phyloP scores from a whole-genome alignment of 2,888 invertebrate genomes.

The Eumerus sabulonum region DNA sequence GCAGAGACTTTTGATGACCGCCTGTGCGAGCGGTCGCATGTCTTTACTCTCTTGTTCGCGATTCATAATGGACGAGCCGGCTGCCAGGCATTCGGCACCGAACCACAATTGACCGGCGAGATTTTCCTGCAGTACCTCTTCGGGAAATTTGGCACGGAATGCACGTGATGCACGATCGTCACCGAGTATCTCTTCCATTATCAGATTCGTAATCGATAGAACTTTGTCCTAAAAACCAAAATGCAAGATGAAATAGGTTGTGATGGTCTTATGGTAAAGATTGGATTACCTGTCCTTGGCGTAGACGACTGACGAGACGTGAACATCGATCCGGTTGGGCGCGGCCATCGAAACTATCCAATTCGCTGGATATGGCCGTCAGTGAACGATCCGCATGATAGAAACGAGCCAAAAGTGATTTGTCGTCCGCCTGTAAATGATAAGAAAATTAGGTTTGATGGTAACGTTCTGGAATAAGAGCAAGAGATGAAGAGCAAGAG shows the following conservation, averaged over 20 bases:
- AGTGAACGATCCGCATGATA: constrained; percentile 98
- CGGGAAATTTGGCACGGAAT: constrained; percentile 98
- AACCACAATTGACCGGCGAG: constrained; percentile 99
- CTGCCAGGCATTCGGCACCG: constrained; percentile 99
- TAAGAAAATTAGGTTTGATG: background rate
- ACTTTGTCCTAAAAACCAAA: constrained; percentile 88
- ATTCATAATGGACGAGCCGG: constrained; percentile 99
- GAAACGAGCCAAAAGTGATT: constrained; percentile 95
- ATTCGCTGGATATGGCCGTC: constrained; percentile 95
- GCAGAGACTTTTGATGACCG: constrained; percentile 97
- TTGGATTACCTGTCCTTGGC: constrained; percentile 90
- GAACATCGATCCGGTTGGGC: constrained; percentile 99
- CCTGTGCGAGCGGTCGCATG: constrained; percentile 97
- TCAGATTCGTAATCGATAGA: constrained; percentile 93
- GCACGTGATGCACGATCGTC: constrained; percentile 94
- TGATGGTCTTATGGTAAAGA: background rate
- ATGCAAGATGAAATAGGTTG: background rate
- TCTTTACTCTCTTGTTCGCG: constrained; percentile 96
- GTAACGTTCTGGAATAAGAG: background rate
- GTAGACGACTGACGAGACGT: constrained; percentile 94
- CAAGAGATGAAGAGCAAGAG: too few relatives aligned
- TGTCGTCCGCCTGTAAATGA: constrained; percentile 88
- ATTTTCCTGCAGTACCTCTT: constrained; percentile 98
- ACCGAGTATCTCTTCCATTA: constrained; percentile 95
- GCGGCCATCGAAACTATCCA: constrained; percentile 99